These are phyloP conservation scores for Oostethus manadensis DNA, from an alignment of 2,113 vertebrate species.

Conservation along the genomic window DNA sequence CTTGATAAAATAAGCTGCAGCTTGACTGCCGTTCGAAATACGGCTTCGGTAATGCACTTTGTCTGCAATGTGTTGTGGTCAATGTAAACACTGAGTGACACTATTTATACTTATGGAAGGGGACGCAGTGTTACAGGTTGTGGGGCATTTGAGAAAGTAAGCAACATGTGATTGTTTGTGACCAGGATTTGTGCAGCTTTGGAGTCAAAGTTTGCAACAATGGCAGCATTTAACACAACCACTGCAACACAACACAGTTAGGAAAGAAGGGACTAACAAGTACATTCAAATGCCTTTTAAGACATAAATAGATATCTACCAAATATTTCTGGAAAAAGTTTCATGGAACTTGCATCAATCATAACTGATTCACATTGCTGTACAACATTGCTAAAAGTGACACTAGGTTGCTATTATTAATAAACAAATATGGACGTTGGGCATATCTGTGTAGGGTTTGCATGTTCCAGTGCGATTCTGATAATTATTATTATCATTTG, in stretches of 20 bases:
- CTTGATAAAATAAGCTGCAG: conserved; percentile 30
- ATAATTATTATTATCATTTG: too few relatives aligned
- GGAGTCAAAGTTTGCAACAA: neutral
- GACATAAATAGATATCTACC: too few relatives aligned
- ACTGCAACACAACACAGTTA: neutral
- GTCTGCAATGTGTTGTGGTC: conserved; percentile 31
- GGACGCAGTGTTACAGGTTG: conserved; percentile 8
- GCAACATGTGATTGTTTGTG: conserved; percentile 2
- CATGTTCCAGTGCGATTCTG: too few relatives aligned
- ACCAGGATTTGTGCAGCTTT: neutral
- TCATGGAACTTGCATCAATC: too few relatives aligned
- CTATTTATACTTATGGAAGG: conserved; percentile 28
- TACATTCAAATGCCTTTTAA: too few relatives aligned
- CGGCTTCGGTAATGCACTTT: conserved; percentile 28
- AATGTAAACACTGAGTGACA: conserved; percentile 34
- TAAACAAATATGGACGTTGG: too few relatives aligned
- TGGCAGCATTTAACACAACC: conserved; percentile 1
- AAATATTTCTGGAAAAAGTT: too few relatives aligned
- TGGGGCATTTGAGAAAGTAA: conserved; percentile 1
- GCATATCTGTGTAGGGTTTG: too few relatives aligned
- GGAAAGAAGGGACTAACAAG: neutral
- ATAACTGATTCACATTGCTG: too few relatives aligned
- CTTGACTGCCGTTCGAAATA: conserved; percentile 11
- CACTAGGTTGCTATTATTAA: too few relatives aligned
- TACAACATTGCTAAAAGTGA: too few relatives aligned